Conservation (phyloP, 1,140 invertebrate species). For the Probaryconus sp. region DNA sequence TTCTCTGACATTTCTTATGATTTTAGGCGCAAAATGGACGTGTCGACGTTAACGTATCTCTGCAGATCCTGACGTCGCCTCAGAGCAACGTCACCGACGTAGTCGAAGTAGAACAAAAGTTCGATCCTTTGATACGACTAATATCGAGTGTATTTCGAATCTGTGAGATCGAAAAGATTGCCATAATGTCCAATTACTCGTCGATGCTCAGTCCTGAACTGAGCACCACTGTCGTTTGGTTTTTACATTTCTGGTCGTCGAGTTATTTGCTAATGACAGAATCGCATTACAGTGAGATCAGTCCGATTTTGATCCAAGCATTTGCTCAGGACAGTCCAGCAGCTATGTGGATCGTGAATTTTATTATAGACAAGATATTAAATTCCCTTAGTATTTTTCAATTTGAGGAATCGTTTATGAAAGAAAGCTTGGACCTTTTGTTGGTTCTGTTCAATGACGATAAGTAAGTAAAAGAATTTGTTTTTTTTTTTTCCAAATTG, state of each 20-base stretch:
- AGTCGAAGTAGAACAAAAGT: constrained; percentile 77
- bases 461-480: constrained; percentile 76
- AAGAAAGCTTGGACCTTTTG: constrained; percentile 81
- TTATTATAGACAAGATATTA: constrained; percentile 82
- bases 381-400: constrained; percentile 80
- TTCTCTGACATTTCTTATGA: too few relatives aligned
- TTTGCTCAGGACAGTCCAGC: constrained; percentile 82
- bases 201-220: constrained; percentile 89
- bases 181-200: constrained; percentile 81
- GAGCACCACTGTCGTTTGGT: constrained; percentile 88
- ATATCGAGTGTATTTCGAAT: constrained; percentile 83
- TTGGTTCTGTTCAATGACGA: constrained; percentile 79
- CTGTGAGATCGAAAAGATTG: constrained; percentile 83
- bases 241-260: constrained; percentile 86
- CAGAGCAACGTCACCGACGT: constrained; percentile 76
- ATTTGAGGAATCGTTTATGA: constrained; percentile 80
- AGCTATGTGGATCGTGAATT: constrained; percentile 81
- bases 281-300: constrained; percentile 83
- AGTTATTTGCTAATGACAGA: constrained; percentile 86
- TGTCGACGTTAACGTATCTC: constrained; percentile 73
- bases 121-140: constrained; percentile 83
- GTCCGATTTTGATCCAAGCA: constrained; percentile 77
- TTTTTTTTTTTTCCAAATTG: background rate
- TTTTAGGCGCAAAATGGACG: constrained; percentile 64
- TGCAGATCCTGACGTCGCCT: constrained; percentile 77